Base-by-base conservation (phyloP, 2,888 invertebrate genomes). In the Drosophila borborema region DNA sequence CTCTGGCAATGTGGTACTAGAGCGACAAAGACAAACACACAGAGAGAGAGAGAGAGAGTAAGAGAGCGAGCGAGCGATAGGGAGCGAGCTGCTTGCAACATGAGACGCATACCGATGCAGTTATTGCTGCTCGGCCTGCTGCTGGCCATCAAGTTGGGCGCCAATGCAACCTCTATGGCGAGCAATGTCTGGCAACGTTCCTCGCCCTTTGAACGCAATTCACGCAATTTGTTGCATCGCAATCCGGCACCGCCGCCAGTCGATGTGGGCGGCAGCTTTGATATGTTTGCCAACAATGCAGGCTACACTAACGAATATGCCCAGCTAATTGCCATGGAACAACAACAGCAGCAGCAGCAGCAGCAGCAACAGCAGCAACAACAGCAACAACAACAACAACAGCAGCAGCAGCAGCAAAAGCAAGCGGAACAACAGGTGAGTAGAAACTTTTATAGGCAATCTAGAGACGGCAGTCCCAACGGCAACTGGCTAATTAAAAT, bases 121-220 rank as follows among this genome's bases (percentile, higher is more conserved):
- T 51, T 82, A n/a, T 58, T 89, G 82, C 62, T 89, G 83, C 72
- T 80, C 61, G 87, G 86, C 43, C 81, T 90, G 46, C 81, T 90
- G 46, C 80, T 90, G 46, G 77, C 85, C 40, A 65, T 81, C 40
- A 76, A 90, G 54, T 58, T 91, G 31, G 84, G 90, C 62, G 83
- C 88, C 59, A 72, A 91, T 92, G 86, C 91, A 92, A 93, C 31
- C 94, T 95, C 59, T 74, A 31, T 34, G 34, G 34, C 58, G 23
- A 18, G 60, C 18, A 49, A 43, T 18, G 51, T 96, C 45, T 97
- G 97, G 97, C 97, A 96, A 23, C 97, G 97, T 0, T 94, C 77
- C 0, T 94, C 77, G 6, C 61, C 97, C 34, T 97, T 97, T 94
- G 97, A 97, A 93, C 95, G 97, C 78, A 97, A 97, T 94, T 96